Percentiles rank a stretch among this genome's conserved stretches.
phyloP scores from a whole-genome alignment of 2,888 invertebrate genomes.

The Eulithis testata region DNA sequence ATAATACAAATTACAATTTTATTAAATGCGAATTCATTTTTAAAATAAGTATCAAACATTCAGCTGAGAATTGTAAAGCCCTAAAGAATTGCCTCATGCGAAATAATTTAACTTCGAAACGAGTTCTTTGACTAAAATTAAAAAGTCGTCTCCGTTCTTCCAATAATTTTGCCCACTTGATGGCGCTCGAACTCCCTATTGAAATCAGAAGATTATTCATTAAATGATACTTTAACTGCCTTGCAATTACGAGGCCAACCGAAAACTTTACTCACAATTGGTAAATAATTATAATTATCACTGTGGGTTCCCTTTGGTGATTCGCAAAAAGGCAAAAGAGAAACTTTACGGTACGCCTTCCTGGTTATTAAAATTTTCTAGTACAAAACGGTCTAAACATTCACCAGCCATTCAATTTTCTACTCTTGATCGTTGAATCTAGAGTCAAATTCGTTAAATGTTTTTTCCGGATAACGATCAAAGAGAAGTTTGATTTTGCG shows the following conservation, averaged over 20 bases:
- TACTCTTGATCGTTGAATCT: conserved; percentile 50
- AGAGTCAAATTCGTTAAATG: conserved; percentile 58
- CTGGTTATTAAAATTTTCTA: conserved; percentile 78
- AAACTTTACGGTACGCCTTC: conserved; percentile 74
- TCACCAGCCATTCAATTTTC: conserved; percentile 49
- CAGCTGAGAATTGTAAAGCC: conserved; percentile 63
- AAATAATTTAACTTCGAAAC: conserved; percentile 75
- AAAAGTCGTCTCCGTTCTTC: conserved; percentile 60
- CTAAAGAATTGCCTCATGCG: conserved; percentile 71
- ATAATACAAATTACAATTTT: conserved; percentile 22
- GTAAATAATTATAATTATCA: conserved; percentile 84
- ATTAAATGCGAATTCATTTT: conserved; percentile 43
- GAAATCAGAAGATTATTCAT: conserved; percentile 72
- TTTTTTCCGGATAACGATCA: conserved; percentile 72
- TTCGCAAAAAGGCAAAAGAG: conserved; percentile 78
- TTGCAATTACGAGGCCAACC: conserved; percentile 70
- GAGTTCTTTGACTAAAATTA: conserved; percentile 66
- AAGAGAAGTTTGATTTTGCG: conserved; percentile 82
- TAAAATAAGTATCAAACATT: conserved; percentile 60
- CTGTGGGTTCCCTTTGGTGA: conserved; percentile 72
- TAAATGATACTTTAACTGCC: conserved; percentile 76
- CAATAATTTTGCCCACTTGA: conserved; percentile 64
- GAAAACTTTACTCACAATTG: conserved; percentile 78
- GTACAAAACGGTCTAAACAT: conserved; percentile 60
- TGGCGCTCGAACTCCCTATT: conserved; percentile 61